Percentiles rank a stretch among this genome's conserved stretches.
Evolutionary conservation across 2,113 vertebrate species (phyloP).

Genomic region (Leuciscus idus): DNA sequence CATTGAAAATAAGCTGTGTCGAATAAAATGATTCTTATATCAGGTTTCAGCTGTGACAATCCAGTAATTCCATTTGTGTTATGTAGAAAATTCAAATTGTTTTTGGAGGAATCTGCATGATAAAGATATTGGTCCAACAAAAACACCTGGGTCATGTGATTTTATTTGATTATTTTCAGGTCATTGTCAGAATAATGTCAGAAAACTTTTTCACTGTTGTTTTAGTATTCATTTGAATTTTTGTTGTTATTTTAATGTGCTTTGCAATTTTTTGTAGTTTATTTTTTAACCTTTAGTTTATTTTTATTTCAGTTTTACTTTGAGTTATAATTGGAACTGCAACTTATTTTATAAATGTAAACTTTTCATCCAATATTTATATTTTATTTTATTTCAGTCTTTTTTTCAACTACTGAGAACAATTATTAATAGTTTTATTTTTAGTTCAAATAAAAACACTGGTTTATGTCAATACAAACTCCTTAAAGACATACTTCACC

Average conservation of each 20-base stretch:
- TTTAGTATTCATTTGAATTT: too few relatives aligned
- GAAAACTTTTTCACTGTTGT: not conserved
- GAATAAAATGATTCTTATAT: not conserved
- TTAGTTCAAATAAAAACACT: not conserved
- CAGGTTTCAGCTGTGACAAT: slow-evolving; percentile 11
- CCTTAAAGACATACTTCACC: not conserved
- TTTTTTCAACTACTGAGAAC: not conserved
- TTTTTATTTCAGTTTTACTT: not conserved
- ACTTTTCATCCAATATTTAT: too few relatives aligned
- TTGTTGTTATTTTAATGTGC: too few relatives aligned
- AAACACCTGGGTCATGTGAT: not conserved
- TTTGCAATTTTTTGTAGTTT: too few relatives aligned
- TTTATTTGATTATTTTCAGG: not conserved
- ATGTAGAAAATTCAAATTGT: not conserved
- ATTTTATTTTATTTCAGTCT: not conserved
- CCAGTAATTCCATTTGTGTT: not conserved
- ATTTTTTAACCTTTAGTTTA: too few relatives aligned
- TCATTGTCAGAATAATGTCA: slow-evolving; percentile 11
- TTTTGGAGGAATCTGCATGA: not conserved
- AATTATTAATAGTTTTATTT: not conserved
- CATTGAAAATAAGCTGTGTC: not conserved
- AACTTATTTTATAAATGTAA: too few relatives aligned
- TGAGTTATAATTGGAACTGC: not conserved
- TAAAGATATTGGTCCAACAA: slow-evolving; percentile 13
- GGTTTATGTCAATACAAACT: not conserved